A percentile compares a stretch with the other conserved stretches of the same genome.
These are phyloP conservation scores for Crambe crambe DNA, from an alignment of 37 sponge, comb jelly and placozoan genomes.

Conservation along the genomic window DNA sequence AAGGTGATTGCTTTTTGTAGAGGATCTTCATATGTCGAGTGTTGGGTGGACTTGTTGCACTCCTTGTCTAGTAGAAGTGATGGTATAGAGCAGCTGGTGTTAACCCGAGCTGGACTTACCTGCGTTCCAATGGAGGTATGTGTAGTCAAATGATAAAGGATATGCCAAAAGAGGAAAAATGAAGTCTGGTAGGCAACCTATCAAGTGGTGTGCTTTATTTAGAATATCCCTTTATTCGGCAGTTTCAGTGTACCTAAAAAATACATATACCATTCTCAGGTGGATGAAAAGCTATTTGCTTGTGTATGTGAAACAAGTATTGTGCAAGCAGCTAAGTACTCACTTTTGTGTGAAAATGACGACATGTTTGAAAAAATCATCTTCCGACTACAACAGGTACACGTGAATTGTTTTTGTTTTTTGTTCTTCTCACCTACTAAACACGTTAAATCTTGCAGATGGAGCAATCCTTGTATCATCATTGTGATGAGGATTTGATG, in stretches of 20 bases:
- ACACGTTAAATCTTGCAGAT: background rate
- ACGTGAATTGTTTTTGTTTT: background rate
- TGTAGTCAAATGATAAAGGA: no score
- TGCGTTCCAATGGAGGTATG: conserved; percentile 38
- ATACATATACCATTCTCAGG: no score
- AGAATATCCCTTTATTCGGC: no score
- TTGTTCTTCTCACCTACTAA: background rate
- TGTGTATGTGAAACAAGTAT: background rate
- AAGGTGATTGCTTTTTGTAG: background rate
- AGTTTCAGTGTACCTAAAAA: no score
- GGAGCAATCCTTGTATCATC: background rate
- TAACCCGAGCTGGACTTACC: conserved; percentile 38
- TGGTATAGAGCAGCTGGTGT: background rate
- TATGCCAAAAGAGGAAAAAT: no score
- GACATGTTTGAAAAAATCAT: background rate
- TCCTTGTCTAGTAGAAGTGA: conserved; percentile 1
- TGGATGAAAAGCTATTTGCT: conserved; percentile 18
- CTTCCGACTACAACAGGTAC: background rate
- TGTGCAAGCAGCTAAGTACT: conserved; percentile 12
- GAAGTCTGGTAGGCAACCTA: no score
- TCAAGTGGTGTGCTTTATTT: no score
- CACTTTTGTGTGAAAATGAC: background rate
- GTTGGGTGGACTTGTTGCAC: conserved; percentile 34
- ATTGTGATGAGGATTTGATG: background rate
- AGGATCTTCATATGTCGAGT: background rate